A percentile compares a stretch with the other conserved stretches of the same genome.
These are phyloP conservation scores for Heliopora coerulea DNA, from an alignment of 92 coral and sea anemone genomes.

Conservation along the genomic window DNA sequence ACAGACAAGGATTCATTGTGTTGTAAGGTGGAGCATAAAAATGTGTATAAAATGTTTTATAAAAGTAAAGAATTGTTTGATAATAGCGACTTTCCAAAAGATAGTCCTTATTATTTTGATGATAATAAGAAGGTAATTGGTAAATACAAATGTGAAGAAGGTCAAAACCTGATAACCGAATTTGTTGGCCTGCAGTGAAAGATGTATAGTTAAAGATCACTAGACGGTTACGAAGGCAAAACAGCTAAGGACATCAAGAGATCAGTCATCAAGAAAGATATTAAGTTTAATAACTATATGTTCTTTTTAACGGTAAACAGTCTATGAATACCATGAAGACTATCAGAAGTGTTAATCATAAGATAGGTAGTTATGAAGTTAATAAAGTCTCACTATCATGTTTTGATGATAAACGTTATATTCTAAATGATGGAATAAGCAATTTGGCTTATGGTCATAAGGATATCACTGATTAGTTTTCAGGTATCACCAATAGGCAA, in stretches of 20 bases:
- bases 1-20: conserved; percentile 42
- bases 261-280: conserved; percentile 13
- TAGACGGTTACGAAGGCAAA: conserved; percentile 4
- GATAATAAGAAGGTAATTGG: conserved; percentile 40
- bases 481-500: too few species aligned
- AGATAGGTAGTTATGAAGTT: too few species aligned
- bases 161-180: conserved; percentile 18
- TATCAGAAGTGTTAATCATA: too few species aligned
- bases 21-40: conserved; percentile 23
- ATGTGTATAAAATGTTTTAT: conserved; percentile 41
- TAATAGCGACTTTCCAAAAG: conserved; percentile 32
- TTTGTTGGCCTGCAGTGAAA: conserved; percentile 43
- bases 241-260: conserved; percentile 20
- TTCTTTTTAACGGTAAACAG: background rate
- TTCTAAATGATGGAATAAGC: too few species aligned
- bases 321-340: background rate
- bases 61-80: conserved; percentile 10
- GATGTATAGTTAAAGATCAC: conserved; percentile 5
- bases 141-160: conserved; percentile 38
- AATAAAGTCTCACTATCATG: too few species aligned
- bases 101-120: conserved; percentile 14
- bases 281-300: background rate
- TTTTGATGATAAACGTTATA: too few species aligned
- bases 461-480: too few species aligned
- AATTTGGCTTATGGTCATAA: too few species aligned